phyloP scores from a whole-genome alignment of 2,888 invertebrate species.

The Gasteruption jaculator region DNA sequence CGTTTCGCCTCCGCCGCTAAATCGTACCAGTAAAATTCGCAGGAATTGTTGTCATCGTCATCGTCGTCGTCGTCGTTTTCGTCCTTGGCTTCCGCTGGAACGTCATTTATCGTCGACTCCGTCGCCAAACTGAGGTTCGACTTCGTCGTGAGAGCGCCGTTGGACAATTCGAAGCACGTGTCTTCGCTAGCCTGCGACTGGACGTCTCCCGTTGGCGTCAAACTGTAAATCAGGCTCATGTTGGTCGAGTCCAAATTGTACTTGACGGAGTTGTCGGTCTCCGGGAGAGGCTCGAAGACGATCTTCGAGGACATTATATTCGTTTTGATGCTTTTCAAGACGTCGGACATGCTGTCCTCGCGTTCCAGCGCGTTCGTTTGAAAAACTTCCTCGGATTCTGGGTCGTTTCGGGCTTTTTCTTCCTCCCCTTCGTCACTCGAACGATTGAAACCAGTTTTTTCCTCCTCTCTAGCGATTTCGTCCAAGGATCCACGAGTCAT shows the following conservation, averaged over 20 bases:
- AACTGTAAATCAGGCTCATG: constrained; percentile 40
- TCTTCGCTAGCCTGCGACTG: constrained; percentile 7
- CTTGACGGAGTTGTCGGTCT: constrained; percentile 31
- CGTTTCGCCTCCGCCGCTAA: constrained; percentile 8
- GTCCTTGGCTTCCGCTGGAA: constrained; percentile 1
- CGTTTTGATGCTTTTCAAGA: constrained; percentile 31
- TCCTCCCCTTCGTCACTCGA: no score
- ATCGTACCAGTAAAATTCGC: constrained; percentile 22
- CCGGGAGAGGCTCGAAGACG: constrained; percentile 23
- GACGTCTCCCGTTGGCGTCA: constrained; percentile 33
- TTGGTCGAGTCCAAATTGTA: constrained; percentile 37
- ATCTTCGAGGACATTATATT: constrained; percentile 31
- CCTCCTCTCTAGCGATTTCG: background rate
- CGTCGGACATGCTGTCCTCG: constrained; percentile 34
- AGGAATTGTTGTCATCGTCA: constrained; percentile 3
- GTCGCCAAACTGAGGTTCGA: background rate
- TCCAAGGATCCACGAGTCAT: no score
- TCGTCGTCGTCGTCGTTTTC: constrained; percentile 4
- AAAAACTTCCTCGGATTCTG: no score
- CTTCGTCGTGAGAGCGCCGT: constrained; percentile 14
- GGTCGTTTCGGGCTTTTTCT: no score
- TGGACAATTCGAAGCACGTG: constrained; percentile 12
- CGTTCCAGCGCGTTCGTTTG: constrained; percentile 20
- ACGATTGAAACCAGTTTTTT: no score
- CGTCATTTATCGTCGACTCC: background rate